Evolutionary conservation across 2,888 invertebrate genomes (phyloP), one percentile per base, ranked within the genome.

Genomic region (Andrena fulva): DNA sequence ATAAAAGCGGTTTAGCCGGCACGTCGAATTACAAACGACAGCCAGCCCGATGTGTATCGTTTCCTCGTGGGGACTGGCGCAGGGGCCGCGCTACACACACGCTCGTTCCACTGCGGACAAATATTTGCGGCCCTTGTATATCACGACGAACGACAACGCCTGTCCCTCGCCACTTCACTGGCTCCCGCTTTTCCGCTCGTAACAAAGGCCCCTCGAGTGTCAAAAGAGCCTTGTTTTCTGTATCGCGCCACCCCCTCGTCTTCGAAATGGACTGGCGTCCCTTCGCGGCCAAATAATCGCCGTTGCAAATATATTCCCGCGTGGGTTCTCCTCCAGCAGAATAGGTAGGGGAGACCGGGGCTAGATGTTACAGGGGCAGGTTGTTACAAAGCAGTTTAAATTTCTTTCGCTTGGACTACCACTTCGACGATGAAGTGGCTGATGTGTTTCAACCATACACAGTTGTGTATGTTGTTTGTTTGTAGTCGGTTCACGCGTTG

Each of bases 1-100:
- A 82, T 79, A 85, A 86, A 86, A 85, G 82, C 88, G 80, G 74
- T 80, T 77, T 71, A 76, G 60, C 66, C 56, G 59, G 63, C 70
- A 29, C 79, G 72, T 76, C 73, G 83, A 86, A 86, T 85, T 80
- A 82, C 73, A 75, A 85, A 80, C 72, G 77, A 69, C 72, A 64
- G 68, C 50, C 33, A 42, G 50, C 29, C 42, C 35, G n/a, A 20
- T 29, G 27, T 42, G 69, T 75, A 78, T 78, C 71, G 62, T 75
- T 35, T 71, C 31, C 71, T 27, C 64, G 56, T 56, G 74, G 62
- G 59, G 67, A 42, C 59, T 48, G 67, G 52, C 7, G 20, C n/a
- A 24, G 20, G 29, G 54, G 12, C 7, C 42, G 4, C 10, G 27
- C 20, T 29, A 50, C 35, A 62, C 12, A n/a, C 62, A 20, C 56